Base-by-base conservation (phyloP, 2,113 vertebrate genomes). In the Apeltes quadracus region DNA sequence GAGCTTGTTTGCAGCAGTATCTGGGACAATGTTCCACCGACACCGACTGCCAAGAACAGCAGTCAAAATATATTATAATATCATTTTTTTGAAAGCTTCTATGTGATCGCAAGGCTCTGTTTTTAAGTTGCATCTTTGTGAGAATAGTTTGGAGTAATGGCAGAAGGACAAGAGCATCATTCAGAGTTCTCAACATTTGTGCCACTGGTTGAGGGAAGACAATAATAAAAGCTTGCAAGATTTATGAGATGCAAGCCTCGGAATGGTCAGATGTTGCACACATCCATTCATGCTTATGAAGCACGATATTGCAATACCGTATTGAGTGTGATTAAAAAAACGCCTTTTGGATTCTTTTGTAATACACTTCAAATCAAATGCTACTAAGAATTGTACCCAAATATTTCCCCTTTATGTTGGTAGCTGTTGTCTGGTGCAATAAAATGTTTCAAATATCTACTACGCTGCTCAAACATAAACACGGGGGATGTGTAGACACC, bases 321-420 rank as follows among this genome's bases (percentile, higher is more conserved):
- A 41, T 15, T 72, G 43, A 20, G 3, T 61, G 53, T 46, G 15
- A 32, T 14, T 46, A 32, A 50, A 66, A 82, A 57, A 10, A 50
- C 1, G 11, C n/a, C n/a, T 46, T 50, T 59, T 75, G 34, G 13
- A n/a, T n/a, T 34, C 38, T 15, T 68, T 69, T 22, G 16, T 29
- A 32, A 57, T 62, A 0, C 43, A 61, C 23, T 56, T 78, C 5
- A 69, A 63, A 46, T 64, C 20, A 80, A 51, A 65, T 46, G 36
- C 22, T 51, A 61, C n/a, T 48, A 15, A 10, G 6, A 16, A 69
- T 62, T 75, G 15, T 54, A 69, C 23, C 5, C 50, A 57, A 61
- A 41, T 32, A 50, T 8, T 9, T 59, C 83, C 62, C 72, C 74
- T 79, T 72, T 62, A 62, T 38, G 44, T 70, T 65, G 20, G 23